Evolutionary conservation across 1,140 invertebrate genomes (phyloP), one percentile per base, ranked within the genome.

Genomic region (Watersipora subatra): DNA sequence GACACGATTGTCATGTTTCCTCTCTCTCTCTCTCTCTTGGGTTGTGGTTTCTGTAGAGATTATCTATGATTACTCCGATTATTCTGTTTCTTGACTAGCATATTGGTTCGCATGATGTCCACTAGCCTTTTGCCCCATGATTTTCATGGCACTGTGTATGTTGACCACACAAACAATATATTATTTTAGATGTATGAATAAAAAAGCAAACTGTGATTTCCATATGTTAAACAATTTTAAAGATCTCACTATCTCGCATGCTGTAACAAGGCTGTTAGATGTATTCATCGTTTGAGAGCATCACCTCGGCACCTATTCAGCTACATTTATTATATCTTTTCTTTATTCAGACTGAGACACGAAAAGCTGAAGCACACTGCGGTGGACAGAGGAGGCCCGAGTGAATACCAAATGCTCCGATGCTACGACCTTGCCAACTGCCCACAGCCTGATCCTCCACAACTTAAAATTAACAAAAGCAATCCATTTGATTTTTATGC

Each of bases 371-470:
- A 75, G 59, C 75, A 74, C 19, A 69, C 74, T 24, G 70, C 70
- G 57, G 67, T 75, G 15, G 77, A 79, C 56, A 64, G 73, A 29
- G 74, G 73, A 7, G 76, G 75, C 1, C 76, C 75, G 2, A 77
- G 73, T 70, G 77, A 78, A 62, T 80, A 74, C 67, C 77, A 76
- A 61, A 74, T 75, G 72, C 67, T 80, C 26, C 68, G 72, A 67
- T 75, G 73, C 67, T 72, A 73, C 66, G 65, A 71, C 25, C 66
- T 76, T 17, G 70, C 62, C 26, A 71, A 75, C 1, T 73, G 71
- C 1, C 76, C 76, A 0, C 66, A 69, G 3, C 69, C 70, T 25
- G 71, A 66, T 7, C 70, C 72, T 24, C 74, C 76, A 15, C 69
- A 67, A 56, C 61, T 73, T 15, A 71, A 71, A 68, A 66, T 69